These are phyloP conservation scores for Toxotes lorentzi DNA, from an alignment of 2,797 vertebrate genomes.

Conservation along the genomic window DNA sequence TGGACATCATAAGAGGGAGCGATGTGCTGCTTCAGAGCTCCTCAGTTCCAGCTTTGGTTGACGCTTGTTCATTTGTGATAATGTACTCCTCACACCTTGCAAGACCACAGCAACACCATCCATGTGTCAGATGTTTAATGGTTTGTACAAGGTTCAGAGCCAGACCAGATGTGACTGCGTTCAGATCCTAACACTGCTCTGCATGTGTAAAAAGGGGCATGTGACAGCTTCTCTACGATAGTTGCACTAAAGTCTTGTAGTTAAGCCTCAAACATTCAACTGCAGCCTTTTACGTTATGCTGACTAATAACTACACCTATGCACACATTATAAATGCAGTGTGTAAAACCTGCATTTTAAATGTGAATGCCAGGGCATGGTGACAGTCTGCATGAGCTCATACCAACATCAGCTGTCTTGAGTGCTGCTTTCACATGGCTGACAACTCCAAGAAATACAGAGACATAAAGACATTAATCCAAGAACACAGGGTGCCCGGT, in stretches of 20 bases:
- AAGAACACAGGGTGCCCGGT: neutral
- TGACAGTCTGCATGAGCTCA: constrained; percentile 17
- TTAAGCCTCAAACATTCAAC: neutral
- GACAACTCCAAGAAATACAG: constrained; percentile 1
- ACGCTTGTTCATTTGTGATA: constrained; percentile 35
- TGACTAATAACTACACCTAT: constrained; percentile 8
- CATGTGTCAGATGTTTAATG: constrained; percentile 33
- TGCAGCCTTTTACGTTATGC: neutral
- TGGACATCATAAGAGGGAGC: constrained; percentile 1
- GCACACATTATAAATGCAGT: constrained; percentile 31
- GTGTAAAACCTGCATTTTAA: constrained; percentile 50
- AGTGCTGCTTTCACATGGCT: neutral
- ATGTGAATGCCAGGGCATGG: neutral
- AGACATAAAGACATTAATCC: neutral
- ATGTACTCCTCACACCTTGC: constrained; percentile 41
- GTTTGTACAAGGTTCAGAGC: constrained; percentile 19
- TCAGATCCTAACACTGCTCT: neutral
- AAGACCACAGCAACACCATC: constrained; percentile 26
- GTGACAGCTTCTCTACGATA: constrained; percentile 13
- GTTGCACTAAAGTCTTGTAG: neutral
- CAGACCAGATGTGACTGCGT: neutral
- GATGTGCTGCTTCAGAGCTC: neutral
- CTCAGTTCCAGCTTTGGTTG: constrained; percentile 33
- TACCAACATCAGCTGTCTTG: constrained; percentile 4
- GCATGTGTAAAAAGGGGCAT: neutral